Base-by-base conservation (phyloP, 2,797 vertebrate species). In the Pachyuromys duprasi region DNA sequence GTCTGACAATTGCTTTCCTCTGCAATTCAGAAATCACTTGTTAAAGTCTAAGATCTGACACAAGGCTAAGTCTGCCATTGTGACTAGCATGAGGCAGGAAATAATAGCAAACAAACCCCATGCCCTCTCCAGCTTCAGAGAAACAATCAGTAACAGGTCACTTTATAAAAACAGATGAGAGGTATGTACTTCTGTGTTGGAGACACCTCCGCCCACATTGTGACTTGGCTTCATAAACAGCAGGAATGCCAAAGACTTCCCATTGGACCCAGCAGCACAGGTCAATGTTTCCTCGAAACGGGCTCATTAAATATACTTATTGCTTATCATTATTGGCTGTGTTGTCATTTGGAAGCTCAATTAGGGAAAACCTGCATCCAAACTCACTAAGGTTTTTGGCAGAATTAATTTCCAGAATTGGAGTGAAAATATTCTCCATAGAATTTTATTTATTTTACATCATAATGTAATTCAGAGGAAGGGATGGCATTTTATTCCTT, bases 391-490 rank as follows among this genome's bases (percentile, higher is more conserved):
- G 24, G n/a, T 72, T 72, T 69, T 79, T 65, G 60, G 60, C 79
- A 95, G 82, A 95, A 75, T 67, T 86, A n/a, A 36, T 33, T 87
- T 93, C 36, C 28, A 69, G 55, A 81, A 90, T 82, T 62, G 26
- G 45, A 31, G 8, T n/a, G 11, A 36, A 69, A 93, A 79, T 28
- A 65, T 69, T 62, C 63, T 79, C 67, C 72, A 74, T 45, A 42
- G 74, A 45, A 28, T 28, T 28, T 45, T 45, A 45, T 75, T 74
- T 72, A 26, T 42, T 26, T 75, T 75, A 26, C n/a, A 72, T 89
- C 17, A 53, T 84, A 82, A 53, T 82, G 55, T 93, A 90, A 92
- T 20, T 90, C 39, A 26, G 53, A 86, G 26, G 49, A 60, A 11
- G 12, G 8, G 24, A 55, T 87, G 86, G 26, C 3, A 63, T 76